Evolutionary conservation across 1,140 invertebrate species (phyloP).

Genomic region (Bombus balteatus): DNA sequence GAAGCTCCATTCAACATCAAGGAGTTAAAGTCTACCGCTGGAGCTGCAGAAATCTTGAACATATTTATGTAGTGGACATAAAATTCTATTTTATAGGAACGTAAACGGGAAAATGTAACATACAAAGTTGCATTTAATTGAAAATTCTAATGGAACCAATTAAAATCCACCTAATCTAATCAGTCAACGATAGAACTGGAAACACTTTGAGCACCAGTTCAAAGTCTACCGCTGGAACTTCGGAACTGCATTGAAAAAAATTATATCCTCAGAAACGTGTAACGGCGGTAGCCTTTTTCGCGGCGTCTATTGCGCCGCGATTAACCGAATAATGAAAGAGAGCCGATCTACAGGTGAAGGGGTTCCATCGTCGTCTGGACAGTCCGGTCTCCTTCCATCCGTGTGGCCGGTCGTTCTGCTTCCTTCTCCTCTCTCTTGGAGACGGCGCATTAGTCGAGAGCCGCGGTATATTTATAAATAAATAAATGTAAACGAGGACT

Average conservation of each 20-base stretch:
- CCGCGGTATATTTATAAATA: slow-evolving; percentile 75
- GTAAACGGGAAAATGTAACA: background rate
- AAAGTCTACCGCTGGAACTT: background rate
- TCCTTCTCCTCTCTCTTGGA: slow-evolving; percentile 16
- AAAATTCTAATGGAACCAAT: background rate
- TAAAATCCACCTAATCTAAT: background rate
- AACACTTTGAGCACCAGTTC: background rate
- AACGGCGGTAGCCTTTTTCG: slow-evolving; percentile 5
- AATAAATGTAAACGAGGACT: slow-evolving; percentile 72
- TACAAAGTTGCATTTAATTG: background rate
- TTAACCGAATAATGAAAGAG: slow-evolving; percentile 40
- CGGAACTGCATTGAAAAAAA: background rate
- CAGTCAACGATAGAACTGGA: background rate
- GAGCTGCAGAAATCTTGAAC: background rate
- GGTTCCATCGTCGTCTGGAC: slow-evolving; percentile 37
- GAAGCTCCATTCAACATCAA: background rate
- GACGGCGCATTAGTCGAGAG: slow-evolving; percentile 41
- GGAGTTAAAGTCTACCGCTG: background rate
- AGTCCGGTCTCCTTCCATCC: slow-evolving; percentile 20
- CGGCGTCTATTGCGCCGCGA: slow-evolving; percentile 25
- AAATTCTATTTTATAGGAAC: background rate
- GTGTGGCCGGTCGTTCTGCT: background rate
- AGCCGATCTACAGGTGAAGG: slow-evolving; percentile 41
- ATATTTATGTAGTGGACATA: background rate
- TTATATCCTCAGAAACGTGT: background rate